phyloP scores from a whole-genome alignment of 2,113 vertebrate species.

The Spea bombifrons region DNA sequence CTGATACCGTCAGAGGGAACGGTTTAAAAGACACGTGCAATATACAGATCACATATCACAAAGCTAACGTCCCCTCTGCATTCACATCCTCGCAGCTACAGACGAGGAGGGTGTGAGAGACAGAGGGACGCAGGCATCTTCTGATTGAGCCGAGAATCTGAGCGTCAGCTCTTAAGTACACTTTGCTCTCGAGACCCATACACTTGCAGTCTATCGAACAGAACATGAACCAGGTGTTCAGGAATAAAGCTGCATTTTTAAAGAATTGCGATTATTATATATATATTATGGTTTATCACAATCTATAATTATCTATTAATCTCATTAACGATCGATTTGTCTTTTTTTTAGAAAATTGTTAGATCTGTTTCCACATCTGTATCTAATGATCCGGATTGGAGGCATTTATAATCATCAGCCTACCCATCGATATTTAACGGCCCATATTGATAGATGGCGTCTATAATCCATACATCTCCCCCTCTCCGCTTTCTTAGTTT shows the following conservation, averaged over 20 bases:
- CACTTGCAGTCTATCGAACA: no score
- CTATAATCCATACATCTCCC: not conserved
- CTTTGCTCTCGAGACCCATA: not conserved
- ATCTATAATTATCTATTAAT: slow-evolving; percentile 3
- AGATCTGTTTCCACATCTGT: slow-evolving; percentile 2
- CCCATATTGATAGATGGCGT: no score
- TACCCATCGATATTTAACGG: no score
- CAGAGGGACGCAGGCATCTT: not conserved
- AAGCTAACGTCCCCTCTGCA: slow-evolving; percentile 7
- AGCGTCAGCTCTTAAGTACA: slow-evolving; percentile 9
- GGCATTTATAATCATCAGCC: no score
- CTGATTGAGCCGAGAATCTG: not conserved
- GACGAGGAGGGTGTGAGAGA: not conserved
- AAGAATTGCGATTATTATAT: no score
- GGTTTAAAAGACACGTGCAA: slow-evolving; percentile 19
- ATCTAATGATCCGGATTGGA: not conserved
- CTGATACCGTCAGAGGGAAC: slow-evolving; percentile 10
- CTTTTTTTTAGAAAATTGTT: slow-evolving; percentile 6
- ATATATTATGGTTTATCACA: not conserved
- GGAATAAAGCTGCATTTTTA: no score
- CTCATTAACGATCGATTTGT: not conserved
- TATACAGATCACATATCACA: slow-evolving; percentile 6
- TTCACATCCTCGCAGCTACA: not conserved
- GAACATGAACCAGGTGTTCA: no score
- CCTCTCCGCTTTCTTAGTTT: no score